Evolutionary conservation across 2,797 vertebrate species (phyloP), one percentile per base, ranked within the genome.

Genomic region (Catamblyrhynchus diadema): DNA sequence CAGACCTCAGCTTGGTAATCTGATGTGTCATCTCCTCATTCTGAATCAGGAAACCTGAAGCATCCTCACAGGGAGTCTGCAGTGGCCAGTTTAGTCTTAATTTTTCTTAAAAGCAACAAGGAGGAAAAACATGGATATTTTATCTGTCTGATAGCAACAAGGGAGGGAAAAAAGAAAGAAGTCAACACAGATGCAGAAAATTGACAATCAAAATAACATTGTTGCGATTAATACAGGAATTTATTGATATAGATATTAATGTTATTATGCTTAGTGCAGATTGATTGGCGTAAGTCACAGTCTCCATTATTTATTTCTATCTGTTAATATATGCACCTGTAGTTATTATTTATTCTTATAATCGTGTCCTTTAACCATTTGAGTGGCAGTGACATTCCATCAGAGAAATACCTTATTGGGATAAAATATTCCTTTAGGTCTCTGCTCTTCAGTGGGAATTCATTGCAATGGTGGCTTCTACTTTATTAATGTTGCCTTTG

Each of bases 101-200:
- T 73, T 73, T 65, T 22, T 39, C n/a, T 45, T 61, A 16, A 53
- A 72, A 86, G 9, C 3, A 47, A 21, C 0, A 0, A 35, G 2
- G 6, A 1, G 2, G 6, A 4, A 16, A 66, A 66, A 30, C 0
- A 4, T n/a, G n/a, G 3, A 13, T 77, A 32, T 33, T 32, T 1
- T 24, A 66, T 65, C 4, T 12, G 0, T 28, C 10, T 69, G 21
- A 79, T 20, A 35, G 14, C 14, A 78, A 32, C 1, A 48, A 80
- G 6, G n/a, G 22, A 64, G 10, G 21, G 10, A 11, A 59, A 53
- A 79, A 73, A 62, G 30, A 67, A 53, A 54, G 12, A 70, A 42
- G 12, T 56, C 12, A 57, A 12, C 4, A 2, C n/a, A 41, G 9
- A 65, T 18, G 12, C 15, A 84, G 22, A 64, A 83, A 23, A 59